Percentiles rank a stretch among this genome's conserved stretches.
These are phyloP conservation scores for Ectropis grisescens DNA, from an alignment of 1,140 invertebrate genomes.

Conservation along the genomic window DNA sequence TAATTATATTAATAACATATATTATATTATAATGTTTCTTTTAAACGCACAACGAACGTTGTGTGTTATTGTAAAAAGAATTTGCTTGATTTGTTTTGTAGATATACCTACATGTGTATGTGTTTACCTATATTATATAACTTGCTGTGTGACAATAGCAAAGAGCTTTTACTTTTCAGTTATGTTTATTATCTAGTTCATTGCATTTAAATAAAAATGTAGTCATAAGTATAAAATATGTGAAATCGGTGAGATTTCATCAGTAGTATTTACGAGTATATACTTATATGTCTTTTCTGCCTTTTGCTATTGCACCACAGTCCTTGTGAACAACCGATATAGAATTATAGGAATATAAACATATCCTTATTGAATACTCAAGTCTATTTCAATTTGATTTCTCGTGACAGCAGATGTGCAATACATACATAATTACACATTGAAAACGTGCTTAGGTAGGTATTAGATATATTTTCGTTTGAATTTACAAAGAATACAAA, in stretches of 20 bases:
- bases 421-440: conserved; percentile 58
- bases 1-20: conserved; percentile 43
- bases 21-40: conserved; percentile 46
- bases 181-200: conserved; percentile 27
- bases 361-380: conserved; percentile 68
- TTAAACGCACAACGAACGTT: conserved; percentile 55
- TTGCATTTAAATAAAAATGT: conserved; percentile 58
- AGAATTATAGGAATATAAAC: conserved; percentile 57
- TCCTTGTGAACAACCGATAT: conserved; percentile 45
- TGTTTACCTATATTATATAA: conserved; percentile 43
- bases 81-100: conserved; percentile 60
- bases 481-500: conserved; percentile 62
- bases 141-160: conserved; percentile 48
- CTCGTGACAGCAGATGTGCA: conserved; percentile 61
- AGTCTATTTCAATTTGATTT: conserved; percentile 51
- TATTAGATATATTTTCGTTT: conserved; percentile 65
- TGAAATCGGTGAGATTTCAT: conserved; percentile 31
- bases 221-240: conserved; percentile 46
- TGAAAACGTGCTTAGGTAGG: conserved; percentile 62
- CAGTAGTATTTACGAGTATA: conserved; percentile 22
- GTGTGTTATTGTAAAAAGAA: conserved; percentile 56
- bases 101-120: conserved; percentile 52
- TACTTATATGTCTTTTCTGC: conserved; percentile 13
- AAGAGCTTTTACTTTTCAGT: conserved; percentile 24
- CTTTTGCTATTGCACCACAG: conserved; percentile 54